Base-by-base conservation (phyloP, 1,140 invertebrate species). In the Camponotus floridanus region DNA sequence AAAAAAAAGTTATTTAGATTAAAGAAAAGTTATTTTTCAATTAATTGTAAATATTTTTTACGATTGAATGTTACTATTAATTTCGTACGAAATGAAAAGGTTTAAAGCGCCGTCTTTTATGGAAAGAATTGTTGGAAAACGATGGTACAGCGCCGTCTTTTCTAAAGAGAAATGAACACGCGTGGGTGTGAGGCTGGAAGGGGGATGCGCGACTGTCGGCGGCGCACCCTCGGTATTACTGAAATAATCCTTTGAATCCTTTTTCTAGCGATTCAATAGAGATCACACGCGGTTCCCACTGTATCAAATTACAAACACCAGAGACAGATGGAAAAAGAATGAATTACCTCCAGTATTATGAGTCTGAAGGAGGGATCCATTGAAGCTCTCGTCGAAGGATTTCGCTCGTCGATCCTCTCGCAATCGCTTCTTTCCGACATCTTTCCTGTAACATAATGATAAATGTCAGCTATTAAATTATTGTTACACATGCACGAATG, bases 281-380 rank as follows among this genome's bases (percentile, higher is more conserved):
- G 88, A 92, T 91, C 88, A 92, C 92, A 91, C 85, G 86, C 78
- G 88, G 94, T 94, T 95, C 94, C 94, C 94, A 94, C 94, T 94
- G 94, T 92, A 94, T 95, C 93, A 89, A 94, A 92, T 94, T 95
- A 93, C 94, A 90, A 70, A 86, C 79, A 86, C 76, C 61, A 86
- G 88, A 87, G 70, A 83, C 45, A 81, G 70, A 88, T 61, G 31
- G 45, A 79, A 71, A 71, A 91, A 57, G 71, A 89, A 87, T 74
- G 85, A 90, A 91, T 45, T 86, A 85, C 76, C 79, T 78, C 48
- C 15, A 79, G 85, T 67, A 90, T 87, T 87, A 87, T 90, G 61
- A 55, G 86, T 57, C 31, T 57, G 86, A 87, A 86, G 91, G 88
- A 83, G 84, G 87, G 90, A 88, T 92, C 91, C 92, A 93, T 93